These are phyloP conservation scores for Campopleginae sp. DNA, from an alignment of 2,888 invertebrate genomes.

Conservation along the genomic window DNA sequence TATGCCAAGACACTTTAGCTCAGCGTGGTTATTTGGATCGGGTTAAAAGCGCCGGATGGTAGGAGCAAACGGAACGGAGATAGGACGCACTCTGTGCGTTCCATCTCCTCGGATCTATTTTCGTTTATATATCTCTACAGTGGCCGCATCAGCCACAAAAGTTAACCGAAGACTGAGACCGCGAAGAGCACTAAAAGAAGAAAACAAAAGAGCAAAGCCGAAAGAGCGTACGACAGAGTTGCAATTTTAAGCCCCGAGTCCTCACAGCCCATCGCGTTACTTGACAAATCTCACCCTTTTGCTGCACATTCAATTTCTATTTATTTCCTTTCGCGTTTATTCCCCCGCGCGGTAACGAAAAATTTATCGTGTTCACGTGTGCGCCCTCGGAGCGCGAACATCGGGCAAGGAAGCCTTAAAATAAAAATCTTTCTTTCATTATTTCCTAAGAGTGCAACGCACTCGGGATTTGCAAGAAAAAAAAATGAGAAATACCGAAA, in stretches of 20 bases:
- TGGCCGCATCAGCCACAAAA: conserved; percentile 62
- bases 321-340: conserved; percentile 29
- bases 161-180: conserved; percentile 54
- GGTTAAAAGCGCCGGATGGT: conserved; percentile 68
- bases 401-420: conserved; percentile 11
- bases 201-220: conserved; percentile 16
- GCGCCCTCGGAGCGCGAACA: not conserved
- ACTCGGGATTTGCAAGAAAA: not conserved
- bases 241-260: conserved; percentile 50
- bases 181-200: conserved; percentile 51
- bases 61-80: conserved; percentile 29
- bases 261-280: conserved; percentile 40
- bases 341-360: conserved; percentile 10
- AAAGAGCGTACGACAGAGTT: conserved; percentile 47
- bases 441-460: not conserved
- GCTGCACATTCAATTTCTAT: conserved; percentile 2
- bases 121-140: conserved; percentile 63
- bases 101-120: conserved; percentile 64
- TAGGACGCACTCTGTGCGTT: conserved; percentile 50
- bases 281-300: conserved; percentile 58
- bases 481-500: not conserved
- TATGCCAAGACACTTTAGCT: conserved; percentile 44
- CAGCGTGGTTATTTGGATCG: conserved; percentile 64
- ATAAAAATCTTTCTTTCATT: conserved; percentile 44
- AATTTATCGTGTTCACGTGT: conserved; percentile 61